Conservation (phyloP, 92 coral and sea anemone genomes). For the Bergia puertoricense region DNA sequence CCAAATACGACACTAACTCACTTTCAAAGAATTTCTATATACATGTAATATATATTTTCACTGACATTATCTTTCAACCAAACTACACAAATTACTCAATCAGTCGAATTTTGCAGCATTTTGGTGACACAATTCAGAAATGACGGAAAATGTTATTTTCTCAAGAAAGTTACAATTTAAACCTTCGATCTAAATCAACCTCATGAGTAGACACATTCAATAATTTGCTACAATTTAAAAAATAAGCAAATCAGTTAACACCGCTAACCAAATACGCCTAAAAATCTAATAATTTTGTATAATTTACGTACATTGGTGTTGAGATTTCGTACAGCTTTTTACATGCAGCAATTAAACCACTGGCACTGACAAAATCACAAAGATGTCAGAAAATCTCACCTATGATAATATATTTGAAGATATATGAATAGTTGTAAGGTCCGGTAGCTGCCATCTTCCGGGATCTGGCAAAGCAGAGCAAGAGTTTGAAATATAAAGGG, state of each 20-base stretch:
- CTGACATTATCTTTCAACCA: neutral
- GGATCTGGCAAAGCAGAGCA: conserved; percentile 43
- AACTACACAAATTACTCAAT: neutral
- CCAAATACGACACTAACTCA: neutral
- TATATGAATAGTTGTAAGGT: conserved; percentile 98
- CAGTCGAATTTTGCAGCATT: neutral
- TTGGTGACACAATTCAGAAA: neutral
- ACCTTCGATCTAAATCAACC: neutral
- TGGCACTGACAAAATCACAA: neutral
- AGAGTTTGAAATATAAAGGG: neutral
- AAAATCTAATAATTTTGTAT: neutral
- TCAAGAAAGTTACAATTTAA: neutral
- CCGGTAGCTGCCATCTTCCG: conserved; percentile 98
- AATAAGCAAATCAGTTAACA: neutral
- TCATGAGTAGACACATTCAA: neutral
- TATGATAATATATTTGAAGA: conserved; percentile 98
- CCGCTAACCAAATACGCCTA: neutral
- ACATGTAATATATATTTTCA: neutral
- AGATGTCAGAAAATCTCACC: conserved; percentile 62
- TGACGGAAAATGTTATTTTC: neutral
- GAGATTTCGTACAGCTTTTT: neutral
- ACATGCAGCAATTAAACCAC: neutral
- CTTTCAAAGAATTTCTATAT: neutral
- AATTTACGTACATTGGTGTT: neutral
- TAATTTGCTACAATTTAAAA: neutral